Percentiles rank a stretch among this genome's conserved stretches.
phyloP scores from a whole-genome alignment of 2,113 vertebrate species.

The Cyanoderma ruficeps region DNA sequence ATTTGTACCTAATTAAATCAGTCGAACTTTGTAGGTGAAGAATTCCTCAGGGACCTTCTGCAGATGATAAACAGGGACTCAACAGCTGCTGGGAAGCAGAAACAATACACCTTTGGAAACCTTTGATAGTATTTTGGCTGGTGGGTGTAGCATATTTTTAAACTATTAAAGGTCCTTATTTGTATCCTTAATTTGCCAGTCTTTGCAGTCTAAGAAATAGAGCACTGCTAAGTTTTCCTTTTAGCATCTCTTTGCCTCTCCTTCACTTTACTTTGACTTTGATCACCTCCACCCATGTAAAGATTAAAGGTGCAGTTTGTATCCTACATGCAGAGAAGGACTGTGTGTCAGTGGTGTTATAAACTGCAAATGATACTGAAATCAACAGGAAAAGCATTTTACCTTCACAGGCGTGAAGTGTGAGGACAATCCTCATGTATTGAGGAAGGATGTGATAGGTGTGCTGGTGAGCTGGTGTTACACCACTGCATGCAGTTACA shows the following conservation, averaged over 20 bases:
- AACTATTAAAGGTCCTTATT: neutral
- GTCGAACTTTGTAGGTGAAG: neutral
- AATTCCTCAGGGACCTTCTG: slow-evolving; percentile 5
- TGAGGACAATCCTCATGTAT: neutral
- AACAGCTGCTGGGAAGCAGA: neutral
- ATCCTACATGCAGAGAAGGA: neutral
- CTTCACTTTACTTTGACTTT: neutral
- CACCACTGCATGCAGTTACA: neutral
- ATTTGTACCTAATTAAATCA: slow-evolving; percentile 9
- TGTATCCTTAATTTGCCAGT: neutral
- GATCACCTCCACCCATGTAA: neutral
- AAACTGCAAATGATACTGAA: neutral
- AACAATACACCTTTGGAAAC: neutral
- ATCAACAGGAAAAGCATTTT: neutral
- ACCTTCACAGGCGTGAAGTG: neutral
- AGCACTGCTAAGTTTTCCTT: neutral
- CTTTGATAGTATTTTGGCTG: neutral
- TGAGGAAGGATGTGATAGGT: neutral
- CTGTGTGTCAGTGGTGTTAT: neutral
- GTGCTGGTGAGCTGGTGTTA: neutral
- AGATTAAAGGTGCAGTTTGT: neutral
- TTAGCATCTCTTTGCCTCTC: neutral
- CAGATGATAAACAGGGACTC: neutral
- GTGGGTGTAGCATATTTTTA: neutral
- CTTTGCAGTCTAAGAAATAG: neutral